phyloP scores from a whole-genome alignment of 2,888 invertebrate genomes.

The Himalopsyche anomala region DNA sequence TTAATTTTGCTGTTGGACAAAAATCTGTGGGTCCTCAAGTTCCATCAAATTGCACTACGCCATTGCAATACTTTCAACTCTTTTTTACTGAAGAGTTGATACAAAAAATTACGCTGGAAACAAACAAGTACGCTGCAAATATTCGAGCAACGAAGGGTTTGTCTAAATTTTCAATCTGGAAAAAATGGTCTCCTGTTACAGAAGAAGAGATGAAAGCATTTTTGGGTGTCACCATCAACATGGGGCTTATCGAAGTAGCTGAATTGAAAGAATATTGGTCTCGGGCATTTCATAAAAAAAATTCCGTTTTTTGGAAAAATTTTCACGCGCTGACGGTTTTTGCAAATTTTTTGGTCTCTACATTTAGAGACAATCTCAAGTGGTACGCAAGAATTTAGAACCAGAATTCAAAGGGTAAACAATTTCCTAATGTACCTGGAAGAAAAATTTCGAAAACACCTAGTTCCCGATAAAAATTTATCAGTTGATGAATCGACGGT shows the following conservation, averaged over 20 bases:
- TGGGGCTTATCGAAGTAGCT: constrained; percentile 61
- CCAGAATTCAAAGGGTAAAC: constrained; percentile 41
- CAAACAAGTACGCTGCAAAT: constrained; percentile 34
- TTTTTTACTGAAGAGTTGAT: neutral
- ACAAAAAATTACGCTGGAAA: neutral
- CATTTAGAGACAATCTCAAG: constrained; percentile 17
- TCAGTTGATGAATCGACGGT: constrained; percentile 60
- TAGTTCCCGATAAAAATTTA: constrained; percentile 44
- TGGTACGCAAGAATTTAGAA: constrained; percentile 8
- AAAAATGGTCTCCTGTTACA: constrained; percentile 12
- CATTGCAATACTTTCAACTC: constrained; percentile 62
- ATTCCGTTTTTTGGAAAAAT: constrained; percentile 2
- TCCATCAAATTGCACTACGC: constrained; percentile 64
- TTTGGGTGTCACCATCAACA: constrained; percentile 64
- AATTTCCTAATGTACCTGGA: constrained; percentile 41
- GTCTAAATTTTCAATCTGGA: constrained; percentile 50
- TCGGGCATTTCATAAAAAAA: constrained; percentile 21
- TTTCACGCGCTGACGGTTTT: constrained; percentile 20
- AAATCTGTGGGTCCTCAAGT: neutral
- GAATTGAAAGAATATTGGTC: constrained; percentile 64
- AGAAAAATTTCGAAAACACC: constrained; percentile 2
- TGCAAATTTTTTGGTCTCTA: constrained; percentile 39
- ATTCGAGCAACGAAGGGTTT: neutral
- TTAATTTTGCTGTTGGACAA: neutral
- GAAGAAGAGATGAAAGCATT: constrained; percentile 64